Conservation (phyloP, 2,113 vertebrate species). For the Hypocryptadius cinnamomeus region DNA sequence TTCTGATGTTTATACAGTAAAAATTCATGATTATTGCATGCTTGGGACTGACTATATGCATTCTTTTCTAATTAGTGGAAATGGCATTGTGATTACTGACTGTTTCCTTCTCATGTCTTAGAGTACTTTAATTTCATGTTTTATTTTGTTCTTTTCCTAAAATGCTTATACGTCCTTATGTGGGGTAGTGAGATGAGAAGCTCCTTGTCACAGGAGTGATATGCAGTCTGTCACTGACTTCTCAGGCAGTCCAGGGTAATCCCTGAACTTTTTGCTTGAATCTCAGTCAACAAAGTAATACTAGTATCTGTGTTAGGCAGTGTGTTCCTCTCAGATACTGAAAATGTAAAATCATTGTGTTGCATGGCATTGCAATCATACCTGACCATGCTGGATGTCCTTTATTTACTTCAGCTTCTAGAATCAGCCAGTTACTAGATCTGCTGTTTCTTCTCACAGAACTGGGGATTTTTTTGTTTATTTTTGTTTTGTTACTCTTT, state of each 20-base stretch:
- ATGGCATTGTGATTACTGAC: not conserved
- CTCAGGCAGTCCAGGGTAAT: not conserved
- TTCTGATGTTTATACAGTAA: constrained; percentile 17
- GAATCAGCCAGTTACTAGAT: not conserved
- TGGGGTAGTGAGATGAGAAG: not conserved
- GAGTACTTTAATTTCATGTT: not conserved
- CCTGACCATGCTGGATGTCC: not conserved
- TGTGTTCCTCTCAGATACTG: not conserved
- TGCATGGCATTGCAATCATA: not conserved
- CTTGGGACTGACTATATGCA: not conserved
- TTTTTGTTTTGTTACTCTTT: not conserved
- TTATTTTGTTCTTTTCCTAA: not conserved
- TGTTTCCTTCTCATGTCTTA: not conserved
- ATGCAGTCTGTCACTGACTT: not conserved
- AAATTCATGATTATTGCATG: not conserved
- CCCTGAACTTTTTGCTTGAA: not conserved
- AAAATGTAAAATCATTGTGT: not conserved
- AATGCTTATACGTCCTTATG: not conserved
- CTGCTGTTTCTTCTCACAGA: not conserved
- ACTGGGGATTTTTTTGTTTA: not conserved
- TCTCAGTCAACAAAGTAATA: not conserved
- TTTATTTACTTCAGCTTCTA: not conserved
- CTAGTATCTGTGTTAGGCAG: not conserved
- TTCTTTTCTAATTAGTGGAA: constrained; percentile 35
- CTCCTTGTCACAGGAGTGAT: not conserved